Evolutionary conservation across 2,888 invertebrate species (phyloP), one percentile per base, ranked within the genome.

Genomic region (Muscina levida): DNA sequence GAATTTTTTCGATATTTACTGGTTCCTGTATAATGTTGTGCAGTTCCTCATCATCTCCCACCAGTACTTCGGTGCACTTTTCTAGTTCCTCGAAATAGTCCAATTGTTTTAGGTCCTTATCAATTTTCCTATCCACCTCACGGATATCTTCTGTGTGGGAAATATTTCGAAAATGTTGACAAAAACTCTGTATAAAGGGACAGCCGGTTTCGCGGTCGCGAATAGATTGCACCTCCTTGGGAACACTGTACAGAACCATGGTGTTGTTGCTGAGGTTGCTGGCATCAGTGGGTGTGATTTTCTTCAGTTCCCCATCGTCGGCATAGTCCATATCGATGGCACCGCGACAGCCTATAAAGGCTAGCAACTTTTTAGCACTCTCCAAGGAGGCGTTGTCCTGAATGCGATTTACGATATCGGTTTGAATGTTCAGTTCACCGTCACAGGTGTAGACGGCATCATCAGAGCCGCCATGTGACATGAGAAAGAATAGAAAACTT

Each of bases 391-490:
- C 4, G 19, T 67, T 67, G 2, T 11, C 17, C 13, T 37, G 31
- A 1, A 67, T 17, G 13, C 37, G 67, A 11, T 51, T 13, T 1
- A 67, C 13, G 1, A 67, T 51, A 13, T 67, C 51, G 1, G n/a
- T 17, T 10, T 19, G 26, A 1, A 24, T 48, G 15, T 67, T n/a
- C 19, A 67, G 17, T 19, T 67, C 51, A 8, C 67, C 48, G 19
- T 67, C 67, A 15, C 37, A 15, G 1, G 66, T 66, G 22, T 51
- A 67, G 26, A 67, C 17, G 22, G 51, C 2, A 51, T 67, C 26
- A 37, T 51, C 22, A 19, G 51, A 17, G n/a, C 37, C 37, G 11
- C 67, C 67, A 13, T 67, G 67, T 17, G 67, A 67, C 67, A 67
- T 67, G 1, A 67, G 17, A 13, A 67, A 67, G 17, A 67, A 11